phyloP scores from a whole-genome alignment of 30 jellyfish, hydroid and myxozoan genomes.

The Morbakka virulenta region DNA sequence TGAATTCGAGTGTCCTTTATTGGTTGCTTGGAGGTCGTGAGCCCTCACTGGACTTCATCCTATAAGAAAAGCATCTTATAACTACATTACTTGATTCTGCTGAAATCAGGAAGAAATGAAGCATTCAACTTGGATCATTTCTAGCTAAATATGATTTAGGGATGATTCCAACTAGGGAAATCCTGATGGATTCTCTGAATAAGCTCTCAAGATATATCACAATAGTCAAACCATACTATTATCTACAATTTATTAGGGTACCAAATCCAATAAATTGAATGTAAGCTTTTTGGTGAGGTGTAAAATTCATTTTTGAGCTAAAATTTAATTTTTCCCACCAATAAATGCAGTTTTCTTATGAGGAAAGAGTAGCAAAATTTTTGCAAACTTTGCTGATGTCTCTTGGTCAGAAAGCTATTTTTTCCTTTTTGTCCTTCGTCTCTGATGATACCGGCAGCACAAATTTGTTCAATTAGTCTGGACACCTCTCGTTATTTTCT shows the following conservation, averaged over 20 bases:
- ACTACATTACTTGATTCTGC: background rate
- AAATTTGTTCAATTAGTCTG: too few species aligned
- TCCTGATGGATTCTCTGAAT: constrained; percentile 3
- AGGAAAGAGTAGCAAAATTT: too few species aligned
- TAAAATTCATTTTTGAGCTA: too few species aligned
- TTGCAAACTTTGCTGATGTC: too few species aligned
- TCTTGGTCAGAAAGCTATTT: too few species aligned
- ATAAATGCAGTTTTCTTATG: too few species aligned
- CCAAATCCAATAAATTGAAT: constrained; percentile 12
- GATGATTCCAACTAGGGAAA: constrained; percentile 21
- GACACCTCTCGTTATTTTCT: too few species aligned
- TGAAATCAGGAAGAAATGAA: background rate
- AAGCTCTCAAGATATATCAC: constrained; percentile 13
- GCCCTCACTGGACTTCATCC: constrained; percentile 3
- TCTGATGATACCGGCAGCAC: too few species aligned
- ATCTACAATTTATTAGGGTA: constrained; percentile 8
- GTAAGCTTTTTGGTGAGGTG: too few species aligned
- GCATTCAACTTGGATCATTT: constrained; percentile 22
- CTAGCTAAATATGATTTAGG: constrained; percentile 36
- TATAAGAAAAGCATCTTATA: constrained; percentile 1
- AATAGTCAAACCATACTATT: constrained; percentile 25
- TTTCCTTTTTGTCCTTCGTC: too few species aligned
- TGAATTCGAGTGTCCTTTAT: background rate
- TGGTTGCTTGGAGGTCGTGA: constrained; percentile 19
- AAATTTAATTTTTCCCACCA: too few species aligned